phyloP scores from a whole-genome alignment of 2,113 vertebrate genomes.

The Ibidorhyncha struthersii region DNA sequence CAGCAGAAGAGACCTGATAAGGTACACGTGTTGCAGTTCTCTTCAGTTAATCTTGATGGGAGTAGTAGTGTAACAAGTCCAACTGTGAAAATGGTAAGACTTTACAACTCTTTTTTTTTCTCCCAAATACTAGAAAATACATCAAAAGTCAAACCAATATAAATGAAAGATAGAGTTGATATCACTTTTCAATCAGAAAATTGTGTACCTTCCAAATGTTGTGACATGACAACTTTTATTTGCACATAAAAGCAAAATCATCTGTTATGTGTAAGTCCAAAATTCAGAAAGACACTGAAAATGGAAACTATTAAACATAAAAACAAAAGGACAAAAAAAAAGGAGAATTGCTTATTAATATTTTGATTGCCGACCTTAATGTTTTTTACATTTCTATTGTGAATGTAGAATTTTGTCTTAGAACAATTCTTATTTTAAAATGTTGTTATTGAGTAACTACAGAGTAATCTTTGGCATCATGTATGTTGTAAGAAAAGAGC shows the following conservation, averaged over 20 bases:
- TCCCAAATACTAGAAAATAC: background rate
- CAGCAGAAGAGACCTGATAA: background rate
- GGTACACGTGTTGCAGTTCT: rapidly evolving
- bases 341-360: background rate
- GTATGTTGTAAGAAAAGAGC: background rate
- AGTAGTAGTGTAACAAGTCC: background rate
- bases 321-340: background rate
- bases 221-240: background rate
- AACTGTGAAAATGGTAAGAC: background rate
- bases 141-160: background rate
- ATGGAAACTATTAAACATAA: background rate
- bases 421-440: background rate
- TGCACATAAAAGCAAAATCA: background rate
- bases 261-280: background rate
- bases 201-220: background rate
- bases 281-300: background rate
- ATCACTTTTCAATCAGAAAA: background rate
- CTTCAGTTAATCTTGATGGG: background rate
- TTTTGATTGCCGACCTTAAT: background rate
- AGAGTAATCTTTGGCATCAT: background rate
- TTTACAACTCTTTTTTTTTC: background rate
- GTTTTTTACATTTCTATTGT: background rate
- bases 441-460: background rate
- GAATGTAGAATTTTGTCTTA: background rate
- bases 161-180: background rate